Conservation (phyloP, 2,797 vertebrate genomes). For the Gephyroberyx darwinii region DNA sequence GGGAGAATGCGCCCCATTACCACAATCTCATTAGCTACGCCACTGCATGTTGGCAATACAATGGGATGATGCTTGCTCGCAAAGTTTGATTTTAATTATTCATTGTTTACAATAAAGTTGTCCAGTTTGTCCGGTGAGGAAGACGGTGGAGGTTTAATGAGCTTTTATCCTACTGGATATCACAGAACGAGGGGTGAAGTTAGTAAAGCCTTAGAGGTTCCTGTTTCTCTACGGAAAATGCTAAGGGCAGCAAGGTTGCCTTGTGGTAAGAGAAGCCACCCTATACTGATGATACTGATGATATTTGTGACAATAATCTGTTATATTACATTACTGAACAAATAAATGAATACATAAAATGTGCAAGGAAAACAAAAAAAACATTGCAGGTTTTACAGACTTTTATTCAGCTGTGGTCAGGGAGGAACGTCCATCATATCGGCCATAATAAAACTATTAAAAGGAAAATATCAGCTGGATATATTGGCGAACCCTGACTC, state of each 20-base stretch:
- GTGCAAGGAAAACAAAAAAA: too few relatives aligned
- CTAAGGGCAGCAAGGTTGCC: neutral
- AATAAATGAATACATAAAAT: too few relatives aligned
- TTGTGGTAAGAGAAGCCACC: neutral
- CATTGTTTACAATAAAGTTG: conserved; percentile 45
- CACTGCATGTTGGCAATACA: conserved; percentile 32
- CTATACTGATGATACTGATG: too few relatives aligned
- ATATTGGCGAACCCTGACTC: too few relatives aligned
- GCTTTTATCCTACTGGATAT: conserved; percentile 10
- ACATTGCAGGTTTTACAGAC: too few relatives aligned
- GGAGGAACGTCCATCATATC: too few relatives aligned
- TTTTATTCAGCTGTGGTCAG: too few relatives aligned
- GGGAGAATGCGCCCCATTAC: conserved; percentile 46
- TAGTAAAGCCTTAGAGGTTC: neutral
- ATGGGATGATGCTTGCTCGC: conserved; percentile 12
- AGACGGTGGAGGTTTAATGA: conserved; percentile 14
- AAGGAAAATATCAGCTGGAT: too few relatives aligned
- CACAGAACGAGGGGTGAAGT: neutral
- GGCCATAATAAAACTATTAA: too few relatives aligned
- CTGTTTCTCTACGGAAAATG: neutral
- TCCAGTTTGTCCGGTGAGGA: conserved; percentile 26
- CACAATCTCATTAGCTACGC: conserved; percentile 57
- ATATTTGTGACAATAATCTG: too few relatives aligned
- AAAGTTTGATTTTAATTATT: conserved; percentile 56
- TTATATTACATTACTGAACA: too few relatives aligned